Evolutionary conservation across 2,797 vertebrate species (phyloP).

Genomic region (Sebastes taczanowskii): DNA sequence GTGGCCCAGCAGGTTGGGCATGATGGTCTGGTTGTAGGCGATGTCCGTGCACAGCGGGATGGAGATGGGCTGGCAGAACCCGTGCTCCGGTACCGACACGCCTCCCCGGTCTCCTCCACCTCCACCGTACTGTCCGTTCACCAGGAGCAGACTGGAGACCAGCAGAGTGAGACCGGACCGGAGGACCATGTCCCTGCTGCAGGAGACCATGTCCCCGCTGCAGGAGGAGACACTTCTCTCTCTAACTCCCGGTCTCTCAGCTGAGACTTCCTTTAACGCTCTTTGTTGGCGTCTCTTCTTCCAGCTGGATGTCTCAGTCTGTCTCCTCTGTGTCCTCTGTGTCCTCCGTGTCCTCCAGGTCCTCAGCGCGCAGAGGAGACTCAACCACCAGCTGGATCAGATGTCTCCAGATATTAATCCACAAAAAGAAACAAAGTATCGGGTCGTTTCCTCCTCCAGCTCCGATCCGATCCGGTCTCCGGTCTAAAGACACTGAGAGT

Average conservation of each 20-base stretch:
- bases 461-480: no score
- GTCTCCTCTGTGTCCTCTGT: not conserved
- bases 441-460: no score
- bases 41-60: slow-evolving; percentile 93
- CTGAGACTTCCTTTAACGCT: slow-evolving; percentile 51
- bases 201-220: no score
- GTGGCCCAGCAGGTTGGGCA: slow-evolving; percentile 93
- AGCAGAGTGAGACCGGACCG: no score
- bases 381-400: no score
- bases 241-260: no score
- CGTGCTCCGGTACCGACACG: slow-evolving; percentile 89
- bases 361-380: not conserved
- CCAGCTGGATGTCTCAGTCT: not conserved
- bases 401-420: no score
- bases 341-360: not conserved
- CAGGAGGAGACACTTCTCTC: no score
- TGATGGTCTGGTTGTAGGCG: slow-evolving; percentile 93
- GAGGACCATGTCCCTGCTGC: no score
- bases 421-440: no score
- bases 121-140: slow-evolving; percentile 53
- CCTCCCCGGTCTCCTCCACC: slow-evolving; percentile 32
- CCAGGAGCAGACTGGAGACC: no score
- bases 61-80: slow-evolving; percentile 91
- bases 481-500: no score
- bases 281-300: slow-evolving; percentile 49